A percentile compares a stretch with the other conserved stretches of the same genome.
Evolutionary conservation across 2,888 invertebrate genomes (phyloP).

Genomic region (Caenorhabditis sp.): DNA sequence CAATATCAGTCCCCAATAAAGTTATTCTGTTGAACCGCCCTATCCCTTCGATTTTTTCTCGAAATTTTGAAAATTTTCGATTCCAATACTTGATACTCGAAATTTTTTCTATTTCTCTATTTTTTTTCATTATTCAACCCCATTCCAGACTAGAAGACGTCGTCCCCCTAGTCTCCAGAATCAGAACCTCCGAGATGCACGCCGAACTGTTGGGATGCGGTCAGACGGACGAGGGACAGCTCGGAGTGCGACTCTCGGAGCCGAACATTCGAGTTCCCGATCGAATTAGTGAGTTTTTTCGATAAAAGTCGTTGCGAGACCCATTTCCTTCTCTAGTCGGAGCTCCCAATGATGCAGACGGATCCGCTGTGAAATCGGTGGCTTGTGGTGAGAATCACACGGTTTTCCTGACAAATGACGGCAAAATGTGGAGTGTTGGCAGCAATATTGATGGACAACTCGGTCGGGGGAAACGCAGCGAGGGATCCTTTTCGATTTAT

Average conservation of each 20-base stretch:
- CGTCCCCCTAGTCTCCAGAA: not conserved
- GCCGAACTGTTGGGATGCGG: constrained; percentile 74
- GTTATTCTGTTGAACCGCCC: too few species aligned
- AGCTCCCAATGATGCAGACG: constrained; percentile 66
- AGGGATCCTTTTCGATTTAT: constrained; percentile 75
- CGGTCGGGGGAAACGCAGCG: constrained; percentile 66
- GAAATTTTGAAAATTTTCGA: too few species aligned
- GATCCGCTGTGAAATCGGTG: constrained; percentile 65
- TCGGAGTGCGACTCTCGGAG: constrained; percentile 67
- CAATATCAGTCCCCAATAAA: too few species aligned
- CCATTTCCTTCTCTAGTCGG: too few species aligned
- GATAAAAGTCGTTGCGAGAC: too few species aligned
- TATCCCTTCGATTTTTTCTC: too few species aligned
- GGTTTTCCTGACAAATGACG: constrained; percentile 73
- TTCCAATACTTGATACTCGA: too few species aligned
- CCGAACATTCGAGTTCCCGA: constrained; percentile 65
- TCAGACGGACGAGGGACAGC: constrained; percentile 72
- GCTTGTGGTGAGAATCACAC: constrained; percentile 78
- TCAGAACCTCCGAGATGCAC: constrained; percentile 53
- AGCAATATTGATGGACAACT: constrained; percentile 71
- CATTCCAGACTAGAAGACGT: too few species aligned
- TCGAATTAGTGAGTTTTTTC: constrained; percentile 64
- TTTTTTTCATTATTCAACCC: too few species aligned
- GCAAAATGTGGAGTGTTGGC: constrained; percentile 77
- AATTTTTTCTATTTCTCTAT: too few species aligned